phyloP scores from a whole-genome alignment of 2,113 vertebrate species.

The Galemys pyrenaicus region DNA sequence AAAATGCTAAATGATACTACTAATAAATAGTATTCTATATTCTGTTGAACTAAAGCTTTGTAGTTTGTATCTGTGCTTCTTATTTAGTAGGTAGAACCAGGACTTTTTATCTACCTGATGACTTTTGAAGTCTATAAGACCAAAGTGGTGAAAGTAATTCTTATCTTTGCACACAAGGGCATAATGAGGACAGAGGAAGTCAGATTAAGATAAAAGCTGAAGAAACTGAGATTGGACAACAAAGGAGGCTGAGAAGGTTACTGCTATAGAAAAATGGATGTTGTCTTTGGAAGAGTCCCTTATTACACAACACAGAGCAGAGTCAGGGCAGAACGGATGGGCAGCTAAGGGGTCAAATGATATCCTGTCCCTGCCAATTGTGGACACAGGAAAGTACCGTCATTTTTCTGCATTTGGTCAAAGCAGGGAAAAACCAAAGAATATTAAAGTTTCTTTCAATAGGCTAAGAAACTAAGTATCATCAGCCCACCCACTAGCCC shows the following conservation, averaged over 20 bases:
- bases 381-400: neutral
- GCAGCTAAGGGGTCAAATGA: neutral
- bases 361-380: neutral
- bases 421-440: neutral
- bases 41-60: neutral
- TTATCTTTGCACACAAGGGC: neutral
- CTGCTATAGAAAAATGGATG: neutral
- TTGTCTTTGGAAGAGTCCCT: neutral
- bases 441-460: neutral
- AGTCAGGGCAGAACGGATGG: neutral
- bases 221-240: neutral
- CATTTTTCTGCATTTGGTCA: neutral
- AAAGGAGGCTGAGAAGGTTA: neutral
- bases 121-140: neutral
- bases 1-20: neutral
- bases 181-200: neutral
- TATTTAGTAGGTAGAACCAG: neutral
- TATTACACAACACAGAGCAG: neutral
- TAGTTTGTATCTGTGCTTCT: neutral
- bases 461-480: neutral
- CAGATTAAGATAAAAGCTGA: neutral
- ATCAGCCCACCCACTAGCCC: accelerated
- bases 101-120: neutral
- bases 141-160: neutral
- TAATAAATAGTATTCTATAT: neutral